These are phyloP conservation scores for Phortica okadai DNA, from an alignment of 2,888 invertebrate genomes.

Conservation along the genomic window DNA sequence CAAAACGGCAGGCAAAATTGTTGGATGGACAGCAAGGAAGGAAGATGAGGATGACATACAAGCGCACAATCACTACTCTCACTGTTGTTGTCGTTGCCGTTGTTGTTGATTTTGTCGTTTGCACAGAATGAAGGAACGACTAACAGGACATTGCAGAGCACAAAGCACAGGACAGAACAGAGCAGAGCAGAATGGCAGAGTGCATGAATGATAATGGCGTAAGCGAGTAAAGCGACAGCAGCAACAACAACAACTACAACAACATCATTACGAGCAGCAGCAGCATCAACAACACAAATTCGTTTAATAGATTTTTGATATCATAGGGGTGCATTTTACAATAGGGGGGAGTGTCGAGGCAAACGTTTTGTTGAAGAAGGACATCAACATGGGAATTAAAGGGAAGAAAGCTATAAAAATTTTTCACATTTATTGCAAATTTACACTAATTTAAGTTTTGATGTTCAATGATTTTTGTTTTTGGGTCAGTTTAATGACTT, in stretches of 20 bases:
- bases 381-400: not conserved
- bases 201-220: conserved; percentile 2
- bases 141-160: too few species aligned
- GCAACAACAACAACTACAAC: not conserved
- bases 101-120: too few species aligned
- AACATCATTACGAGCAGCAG: too few species aligned
- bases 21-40: not conserved
- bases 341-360: not conserved
- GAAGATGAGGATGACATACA: not conserved
- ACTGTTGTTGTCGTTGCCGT: too few species aligned
- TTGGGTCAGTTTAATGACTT: too few species aligned
- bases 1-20: not conserved
- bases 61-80: too few species aligned
- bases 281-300: not conserved
- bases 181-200: not conserved
- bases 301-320: not conserved
- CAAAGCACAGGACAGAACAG: not conserved
- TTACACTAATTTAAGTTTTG: not conserved
- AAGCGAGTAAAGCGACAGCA: not conserved
- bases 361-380: not conserved
- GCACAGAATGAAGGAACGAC: too few species aligned
- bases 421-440: not conserved
- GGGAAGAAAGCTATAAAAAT: not conserved
- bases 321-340: not conserved
- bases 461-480: too few species aligned